phyloP scores from a whole-genome alignment of 2,888 invertebrate genomes.

The Mactromeris polynyma region DNA sequence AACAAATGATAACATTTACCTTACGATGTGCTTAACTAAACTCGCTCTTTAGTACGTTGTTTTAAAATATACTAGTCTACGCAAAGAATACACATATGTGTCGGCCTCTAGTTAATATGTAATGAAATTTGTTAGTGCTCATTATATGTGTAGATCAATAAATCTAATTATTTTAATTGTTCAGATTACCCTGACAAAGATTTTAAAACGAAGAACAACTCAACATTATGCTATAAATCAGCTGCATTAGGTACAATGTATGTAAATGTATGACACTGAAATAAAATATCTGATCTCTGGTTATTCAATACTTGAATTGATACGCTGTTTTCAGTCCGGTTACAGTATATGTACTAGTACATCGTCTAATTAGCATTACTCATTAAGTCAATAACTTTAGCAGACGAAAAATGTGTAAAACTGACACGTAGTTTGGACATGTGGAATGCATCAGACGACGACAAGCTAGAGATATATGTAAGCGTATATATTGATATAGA shows the following conservation, averaged over 20 bases:
- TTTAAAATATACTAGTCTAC: too few species aligned
- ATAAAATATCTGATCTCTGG: not conserved
- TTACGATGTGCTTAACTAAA: too few species aligned
- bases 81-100: not conserved
- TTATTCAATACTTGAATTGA: not conserved
- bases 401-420: slow-evolving; percentile 17
- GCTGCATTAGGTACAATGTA: not conserved
- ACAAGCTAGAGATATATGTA: not conserved
- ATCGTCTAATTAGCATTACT: not conserved
- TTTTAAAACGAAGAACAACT: not conserved
- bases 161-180: not conserved
- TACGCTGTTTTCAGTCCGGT: not conserved
- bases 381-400: slow-evolving; percentile 7
- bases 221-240: not conserved
- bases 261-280: slow-evolving; percentile 1
- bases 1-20: too few species aligned
- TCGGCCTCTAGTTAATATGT: not conserved
- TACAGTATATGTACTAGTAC: not conserved
- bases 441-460: not conserved
- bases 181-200: not conserved
- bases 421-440: not conserved
- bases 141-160: not conserved
- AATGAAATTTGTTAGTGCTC: not conserved
- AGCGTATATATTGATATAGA: not conserved
- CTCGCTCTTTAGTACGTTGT: too few species aligned